Evolutionary conservation across 1,140 invertebrate genomes (phyloP).

Genomic region (Hirudo medicinalis): DNA sequence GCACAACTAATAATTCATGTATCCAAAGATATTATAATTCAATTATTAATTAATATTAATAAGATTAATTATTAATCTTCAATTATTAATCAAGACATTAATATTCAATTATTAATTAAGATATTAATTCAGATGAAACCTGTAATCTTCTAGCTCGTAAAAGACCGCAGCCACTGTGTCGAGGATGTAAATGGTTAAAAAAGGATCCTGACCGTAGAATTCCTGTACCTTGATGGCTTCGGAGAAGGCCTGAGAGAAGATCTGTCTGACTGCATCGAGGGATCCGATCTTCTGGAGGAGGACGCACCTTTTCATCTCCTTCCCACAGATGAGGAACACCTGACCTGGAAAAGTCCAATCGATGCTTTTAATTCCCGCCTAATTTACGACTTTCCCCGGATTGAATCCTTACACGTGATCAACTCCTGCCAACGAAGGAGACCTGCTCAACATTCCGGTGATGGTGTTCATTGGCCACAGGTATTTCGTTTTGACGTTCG

Average conservation of each 20-base stretch:
- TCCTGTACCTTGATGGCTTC: not conserved
- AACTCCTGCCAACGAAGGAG: not conserved
- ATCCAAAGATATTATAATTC: no score
- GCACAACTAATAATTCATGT: no score
- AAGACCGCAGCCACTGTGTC: not conserved
- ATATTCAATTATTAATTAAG: no score
- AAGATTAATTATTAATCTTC: no score
- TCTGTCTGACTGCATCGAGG: not conserved
- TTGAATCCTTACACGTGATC: not conserved
- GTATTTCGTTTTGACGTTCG: no score
- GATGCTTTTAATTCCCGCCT: no score
- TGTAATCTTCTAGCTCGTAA: slow-evolving; percentile 9
- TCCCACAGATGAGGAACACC: not conserved
- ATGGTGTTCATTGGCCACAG: no score
- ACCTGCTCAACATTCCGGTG: no score
- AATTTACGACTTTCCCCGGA: not conserved
- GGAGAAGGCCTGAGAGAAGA: not conserved
- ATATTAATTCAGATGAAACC: not conserved
- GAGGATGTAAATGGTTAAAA: not conserved
- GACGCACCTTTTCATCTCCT: slow-evolving; percentile 7
- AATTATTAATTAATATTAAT: no score
- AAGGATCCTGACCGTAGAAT: not conserved
- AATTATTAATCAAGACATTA: no score
- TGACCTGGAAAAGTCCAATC: not conserved
- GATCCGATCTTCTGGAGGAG: not conserved